Percentiles rank a stretch among this genome's conserved stretches.
phyloP scores from a whole-genome alignment of 2,113 vertebrate genomes.

The Clarias magur region DNA sequence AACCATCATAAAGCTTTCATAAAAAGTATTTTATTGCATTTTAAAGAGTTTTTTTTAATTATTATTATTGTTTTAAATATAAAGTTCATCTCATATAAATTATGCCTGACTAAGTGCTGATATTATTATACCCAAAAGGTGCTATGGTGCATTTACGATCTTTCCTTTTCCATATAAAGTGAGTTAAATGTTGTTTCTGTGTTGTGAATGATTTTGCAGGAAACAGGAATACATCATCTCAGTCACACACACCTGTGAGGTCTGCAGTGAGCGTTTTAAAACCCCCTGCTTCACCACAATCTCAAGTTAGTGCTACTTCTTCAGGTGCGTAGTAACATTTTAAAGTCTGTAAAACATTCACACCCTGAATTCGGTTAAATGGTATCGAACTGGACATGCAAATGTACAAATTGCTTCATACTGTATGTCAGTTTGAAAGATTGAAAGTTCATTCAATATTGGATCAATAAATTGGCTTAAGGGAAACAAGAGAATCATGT shows the following conservation, averaged over 20 bases:
- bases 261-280: constrained; percentile 46
- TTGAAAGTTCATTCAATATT: not conserved
- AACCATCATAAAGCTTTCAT: not conserved
- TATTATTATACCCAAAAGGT: not conserved
- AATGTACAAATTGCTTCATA: not conserved
- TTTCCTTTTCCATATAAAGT: constrained; percentile 17
- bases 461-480: not conserved
- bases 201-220: constrained; percentile 45
- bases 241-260: constrained; percentile 42
- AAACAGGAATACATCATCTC: constrained; percentile 54
- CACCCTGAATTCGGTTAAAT: not conserved
- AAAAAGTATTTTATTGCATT: not conserved
- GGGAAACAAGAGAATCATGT: not conserved
- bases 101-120: not conserved
- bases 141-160: not conserved
- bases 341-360: not conserved
- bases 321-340: constrained; percentile 55
- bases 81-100: not conserved
- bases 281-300: constrained; percentile 42
- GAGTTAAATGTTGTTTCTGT: constrained; percentile 47
- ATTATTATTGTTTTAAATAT: not conserved
- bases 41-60: not conserved
- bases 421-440: not conserved
- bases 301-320: constrained; percentile 21
- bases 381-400: not conserved